These are phyloP conservation scores for Monochamus saltuarius DNA, from an alignment of 1,140 invertebrate genomes.

Conservation along the genomic window DNA sequence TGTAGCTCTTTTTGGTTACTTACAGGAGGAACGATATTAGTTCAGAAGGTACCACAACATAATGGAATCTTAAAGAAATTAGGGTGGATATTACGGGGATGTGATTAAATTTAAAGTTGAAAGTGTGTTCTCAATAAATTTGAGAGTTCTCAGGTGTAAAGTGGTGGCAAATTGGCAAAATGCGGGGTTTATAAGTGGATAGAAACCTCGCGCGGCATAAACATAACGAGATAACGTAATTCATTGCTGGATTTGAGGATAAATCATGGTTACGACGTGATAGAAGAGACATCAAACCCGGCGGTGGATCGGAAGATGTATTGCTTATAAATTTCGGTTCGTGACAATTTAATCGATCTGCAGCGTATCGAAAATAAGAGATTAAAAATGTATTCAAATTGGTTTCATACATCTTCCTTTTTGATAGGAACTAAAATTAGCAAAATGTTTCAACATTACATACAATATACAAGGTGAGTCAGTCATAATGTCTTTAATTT, in stretches of 20 bases:
- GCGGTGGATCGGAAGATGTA: background rate
- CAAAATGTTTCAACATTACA: background rate
- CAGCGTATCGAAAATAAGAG: constrained; percentile 1
- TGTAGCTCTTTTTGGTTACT: too few species aligned
- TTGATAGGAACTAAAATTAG: background rate
- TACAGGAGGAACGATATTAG: too few species aligned
- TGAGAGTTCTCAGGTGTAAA: constrained; percentile 38
- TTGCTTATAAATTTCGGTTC: too few species aligned
- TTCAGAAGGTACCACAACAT: too few species aligned
- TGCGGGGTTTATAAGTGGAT: constrained; percentile 30
- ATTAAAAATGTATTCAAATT: background rate
- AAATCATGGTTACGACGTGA: constrained; percentile 18
- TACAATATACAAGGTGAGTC: background rate
- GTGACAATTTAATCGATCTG: too few species aligned
- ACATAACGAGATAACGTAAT: constrained; percentile 18
- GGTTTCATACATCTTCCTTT: background rate
- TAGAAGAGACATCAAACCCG: background rate
- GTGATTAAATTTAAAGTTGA: constrained; percentile 32
- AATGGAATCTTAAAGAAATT: too few species aligned
- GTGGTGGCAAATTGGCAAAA: constrained; percentile 33
- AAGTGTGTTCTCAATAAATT: constrained; percentile 21
- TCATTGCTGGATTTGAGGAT: constrained; percentile 19
- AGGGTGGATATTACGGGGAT: too few species aligned
- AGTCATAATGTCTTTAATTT: too few species aligned
- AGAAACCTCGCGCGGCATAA: constrained; percentile 22